A percentile compares a stretch with the other conserved stretches of the same genome.
Conservation (phyloP, 2,113 vertebrate genomes). For the Neotoma lepida region DNA sequence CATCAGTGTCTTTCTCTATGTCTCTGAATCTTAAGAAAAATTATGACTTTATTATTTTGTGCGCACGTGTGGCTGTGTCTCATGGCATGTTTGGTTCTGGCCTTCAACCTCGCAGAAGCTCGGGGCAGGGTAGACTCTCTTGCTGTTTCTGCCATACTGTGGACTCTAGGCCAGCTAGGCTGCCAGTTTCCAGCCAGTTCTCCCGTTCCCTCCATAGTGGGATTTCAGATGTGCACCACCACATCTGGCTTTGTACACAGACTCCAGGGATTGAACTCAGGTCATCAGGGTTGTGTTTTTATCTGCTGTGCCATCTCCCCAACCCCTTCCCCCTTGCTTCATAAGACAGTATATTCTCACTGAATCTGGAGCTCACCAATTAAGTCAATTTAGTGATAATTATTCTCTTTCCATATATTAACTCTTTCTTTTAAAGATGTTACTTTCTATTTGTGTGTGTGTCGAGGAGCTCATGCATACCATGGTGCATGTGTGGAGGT, state of each 20-base stretch:
- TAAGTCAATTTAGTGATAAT: not conserved
- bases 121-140: not conserved
- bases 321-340: not conserved
- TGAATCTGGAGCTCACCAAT: not conserved
- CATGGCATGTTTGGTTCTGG: not conserved
- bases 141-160: not conserved
- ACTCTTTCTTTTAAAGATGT: not conserved
- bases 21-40: not conserved
- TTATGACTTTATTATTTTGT: not conserved
- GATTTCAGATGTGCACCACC: not conserved
- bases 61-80: not conserved
- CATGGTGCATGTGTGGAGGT: not conserved
- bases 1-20: not conserved
- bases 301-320: not conserved
- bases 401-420: not conserved
- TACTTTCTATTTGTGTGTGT: not conserved
- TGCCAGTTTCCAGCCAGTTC: not conserved
- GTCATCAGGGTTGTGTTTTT: not conserved
- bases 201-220: too few species aligned
- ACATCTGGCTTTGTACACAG: not conserved
- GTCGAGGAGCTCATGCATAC: not conserved
- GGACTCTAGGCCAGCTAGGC: not conserved
- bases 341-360: not conserved
- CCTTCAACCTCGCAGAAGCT: not conserved
- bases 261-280: not conserved